phyloP scores from a whole-genome alignment of 2,888 invertebrate genomes.

The Theretra japonica region DNA sequence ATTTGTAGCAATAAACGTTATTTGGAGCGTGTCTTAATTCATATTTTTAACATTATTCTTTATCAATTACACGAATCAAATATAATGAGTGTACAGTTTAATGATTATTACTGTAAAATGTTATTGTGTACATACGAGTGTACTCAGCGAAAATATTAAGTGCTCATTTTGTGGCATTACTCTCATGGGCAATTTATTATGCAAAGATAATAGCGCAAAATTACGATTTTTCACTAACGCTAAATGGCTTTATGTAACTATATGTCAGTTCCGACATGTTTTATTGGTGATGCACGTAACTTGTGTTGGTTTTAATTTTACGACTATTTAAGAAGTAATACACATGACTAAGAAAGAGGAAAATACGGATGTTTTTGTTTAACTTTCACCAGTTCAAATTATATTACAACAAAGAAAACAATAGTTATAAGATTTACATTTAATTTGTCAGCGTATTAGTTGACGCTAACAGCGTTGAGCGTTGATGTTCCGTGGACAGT shows the following conservation, averaged over 20 bases:
- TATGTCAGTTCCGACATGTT: conserved; percentile 39
- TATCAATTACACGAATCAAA: conserved; percentile 58
- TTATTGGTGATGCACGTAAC: conserved; percentile 32
- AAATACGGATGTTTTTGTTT: background rate
- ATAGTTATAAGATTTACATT: conserved; percentile 38
- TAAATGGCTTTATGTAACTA: conserved; percentile 28
- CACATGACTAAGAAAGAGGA: background rate
- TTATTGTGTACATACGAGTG: conserved; percentile 32
- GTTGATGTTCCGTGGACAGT: conserved; percentile 49
- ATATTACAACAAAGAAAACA: background rate
- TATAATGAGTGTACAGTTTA: conserved; percentile 49
- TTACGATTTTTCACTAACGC: conserved; percentile 43
- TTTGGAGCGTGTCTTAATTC: conserved; percentile 65
- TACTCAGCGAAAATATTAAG: conserved; percentile 33
- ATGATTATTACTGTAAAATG: conserved; percentile 41
- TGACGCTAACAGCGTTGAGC: conserved; percentile 36
- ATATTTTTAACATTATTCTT: conserved; percentile 57
- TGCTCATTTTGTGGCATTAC: conserved; percentile 47
- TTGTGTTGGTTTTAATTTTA: conserved; percentile 20
- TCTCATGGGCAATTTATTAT: conserved; percentile 52
- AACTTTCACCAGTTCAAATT: background rate
- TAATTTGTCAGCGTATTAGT: conserved; percentile 41
- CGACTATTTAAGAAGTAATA: conserved; percentile 11
- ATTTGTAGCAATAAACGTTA: conserved; percentile 61
- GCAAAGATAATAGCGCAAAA: conserved; percentile 52